A percentile compares a stretch with the other conserved stretches of the same genome.
These are phyloP conservation scores for Strongylocentrotus purpuratus DNA, from an alignment of 35 echinoderm and acorn worm species.

Conservation along the genomic window DNA sequence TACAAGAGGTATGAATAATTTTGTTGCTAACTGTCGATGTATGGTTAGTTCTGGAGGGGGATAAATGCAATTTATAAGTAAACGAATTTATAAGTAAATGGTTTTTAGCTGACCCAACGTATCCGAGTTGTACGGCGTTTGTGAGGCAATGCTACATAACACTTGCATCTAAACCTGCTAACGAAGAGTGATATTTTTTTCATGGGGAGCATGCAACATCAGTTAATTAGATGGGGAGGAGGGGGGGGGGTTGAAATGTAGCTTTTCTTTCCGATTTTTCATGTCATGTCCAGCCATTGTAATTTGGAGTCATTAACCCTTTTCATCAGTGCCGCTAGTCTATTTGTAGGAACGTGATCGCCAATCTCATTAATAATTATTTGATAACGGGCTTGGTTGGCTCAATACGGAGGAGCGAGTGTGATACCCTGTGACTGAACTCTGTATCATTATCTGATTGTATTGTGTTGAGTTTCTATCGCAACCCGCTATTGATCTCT, in stretches of 20 bases:
- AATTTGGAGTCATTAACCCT: slow-evolving; percentile 1
- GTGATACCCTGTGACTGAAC: background rate
- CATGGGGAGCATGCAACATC: background rate
- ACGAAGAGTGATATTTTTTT: too few relatives aligned
- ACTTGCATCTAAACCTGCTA: too few relatives aligned
- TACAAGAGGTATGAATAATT: too few relatives aligned
- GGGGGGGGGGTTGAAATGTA: background rate
- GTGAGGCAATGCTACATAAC: too few relatives aligned
- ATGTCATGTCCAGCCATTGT: background rate
- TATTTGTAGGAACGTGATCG: background rate
- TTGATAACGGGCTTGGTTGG: background rate
- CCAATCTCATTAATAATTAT: slow-evolving; percentile 5
- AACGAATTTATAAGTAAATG: too few relatives aligned
- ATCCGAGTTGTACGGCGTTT: too few relatives aligned
- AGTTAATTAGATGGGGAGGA: background rate
- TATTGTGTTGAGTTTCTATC: slow-evolving; percentile 5
- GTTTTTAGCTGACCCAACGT: too few relatives aligned
- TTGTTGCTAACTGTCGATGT: too few relatives aligned
- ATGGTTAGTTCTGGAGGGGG: too few relatives aligned
- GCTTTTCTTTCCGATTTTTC: background rate
- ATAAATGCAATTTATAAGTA: too few relatives aligned
- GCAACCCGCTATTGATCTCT: background rate
- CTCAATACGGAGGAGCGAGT: background rate
- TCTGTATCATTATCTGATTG: background rate
- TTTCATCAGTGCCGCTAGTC: background rate